A percentile compares a stretch with the other conserved stretches of the same genome.
Conservation (phyloP, 2,888 invertebrate species). For the Yponomeuta malinellus region DNA sequence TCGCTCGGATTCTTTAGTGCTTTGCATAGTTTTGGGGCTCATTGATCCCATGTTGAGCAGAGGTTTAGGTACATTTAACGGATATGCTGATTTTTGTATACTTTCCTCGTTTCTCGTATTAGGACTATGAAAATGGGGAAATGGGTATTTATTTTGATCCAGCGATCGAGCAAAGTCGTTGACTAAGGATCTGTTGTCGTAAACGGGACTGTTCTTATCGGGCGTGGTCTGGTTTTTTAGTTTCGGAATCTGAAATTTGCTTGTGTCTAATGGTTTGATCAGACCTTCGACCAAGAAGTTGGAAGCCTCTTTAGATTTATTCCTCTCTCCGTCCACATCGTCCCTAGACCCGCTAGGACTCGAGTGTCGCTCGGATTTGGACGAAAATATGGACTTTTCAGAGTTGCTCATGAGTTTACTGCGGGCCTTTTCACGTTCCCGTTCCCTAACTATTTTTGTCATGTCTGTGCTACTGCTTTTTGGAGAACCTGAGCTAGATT, state of each 20-base stretch:
- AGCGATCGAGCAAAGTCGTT: conserved; percentile 61
- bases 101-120: conserved; percentile 50
- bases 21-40: conserved; percentile 58
- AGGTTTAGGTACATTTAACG: conserved; percentile 66
- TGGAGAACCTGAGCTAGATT: conserved; percentile 76
- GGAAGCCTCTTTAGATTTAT: conserved; percentile 79
- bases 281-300: conserved; percentile 82
- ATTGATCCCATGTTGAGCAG: conserved; percentile 59
- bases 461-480: conserved; percentile 77
- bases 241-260: conserved; percentile 92
- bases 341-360: conserved; percentile 80
- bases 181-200: conserved; percentile 60
- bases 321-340: conserved; percentile 78
- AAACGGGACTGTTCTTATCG: conserved; percentile 62
- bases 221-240: conserved; percentile 72
- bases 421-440: conserved; percentile 77
- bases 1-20: conserved; percentile 50
- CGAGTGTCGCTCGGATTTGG: conserved; percentile 78
- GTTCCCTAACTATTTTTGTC: conserved; percentile 72
- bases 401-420: conserved; percentile 74
- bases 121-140: conserved; percentile 59
- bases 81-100: conserved; percentile 61
- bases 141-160: conserved; percentile 64
- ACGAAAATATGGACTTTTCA: conserved; percentile 80
- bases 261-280: conserved; percentile 85